These are phyloP conservation scores for Plodia interpunctella DNA, from an alignment of 1,140 invertebrate genomes.

Conservation along the genomic window DNA sequence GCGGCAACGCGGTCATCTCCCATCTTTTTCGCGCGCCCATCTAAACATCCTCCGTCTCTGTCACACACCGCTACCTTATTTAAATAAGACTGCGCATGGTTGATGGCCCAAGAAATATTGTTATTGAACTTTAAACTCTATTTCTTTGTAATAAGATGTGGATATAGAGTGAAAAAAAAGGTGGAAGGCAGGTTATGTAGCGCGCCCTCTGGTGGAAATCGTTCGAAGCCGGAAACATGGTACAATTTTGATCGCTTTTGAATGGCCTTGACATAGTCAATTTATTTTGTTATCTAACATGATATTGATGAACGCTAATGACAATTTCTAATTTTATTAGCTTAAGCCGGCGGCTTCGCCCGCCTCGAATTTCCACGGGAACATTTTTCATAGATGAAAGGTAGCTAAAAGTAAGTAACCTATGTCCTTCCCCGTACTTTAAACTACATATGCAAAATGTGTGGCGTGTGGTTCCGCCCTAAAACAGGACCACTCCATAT, in stretches of 20 bases:
- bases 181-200: constrained; percentile 52
- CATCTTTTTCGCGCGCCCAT: constrained; percentile 39
- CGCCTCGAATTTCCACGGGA: too few relatives aligned
- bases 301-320: background rate
- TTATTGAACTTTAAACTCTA: constrained; percentile 38
- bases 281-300: constrained; percentile 19
- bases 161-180: constrained; percentile 41
- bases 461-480: too few relatives aligned
- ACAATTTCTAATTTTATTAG: background rate
- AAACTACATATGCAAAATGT: too few relatives aligned
- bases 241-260: constrained; percentile 30
- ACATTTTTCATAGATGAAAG: too few relatives aligned
- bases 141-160: constrained; percentile 26
- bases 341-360: too few relatives aligned
- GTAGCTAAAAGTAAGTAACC: too few relatives aligned
- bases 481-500: too few relatives aligned
- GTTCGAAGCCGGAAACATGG: constrained; percentile 57
- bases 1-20: constrained; percentile 53
- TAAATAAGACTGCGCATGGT: constrained; percentile 67
- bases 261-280: constrained; percentile 27
- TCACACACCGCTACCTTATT: constrained; percentile 69
- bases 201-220: constrained; percentile 49
- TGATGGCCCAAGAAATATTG: constrained; percentile 24
- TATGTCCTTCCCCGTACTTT: too few relatives aligned
- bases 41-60: constrained; percentile 36